These are phyloP conservation scores for Urocyon cinereoargenteus DNA, from an alignment of 2,797 vertebrate species.

Conservation along the genomic window DNA sequence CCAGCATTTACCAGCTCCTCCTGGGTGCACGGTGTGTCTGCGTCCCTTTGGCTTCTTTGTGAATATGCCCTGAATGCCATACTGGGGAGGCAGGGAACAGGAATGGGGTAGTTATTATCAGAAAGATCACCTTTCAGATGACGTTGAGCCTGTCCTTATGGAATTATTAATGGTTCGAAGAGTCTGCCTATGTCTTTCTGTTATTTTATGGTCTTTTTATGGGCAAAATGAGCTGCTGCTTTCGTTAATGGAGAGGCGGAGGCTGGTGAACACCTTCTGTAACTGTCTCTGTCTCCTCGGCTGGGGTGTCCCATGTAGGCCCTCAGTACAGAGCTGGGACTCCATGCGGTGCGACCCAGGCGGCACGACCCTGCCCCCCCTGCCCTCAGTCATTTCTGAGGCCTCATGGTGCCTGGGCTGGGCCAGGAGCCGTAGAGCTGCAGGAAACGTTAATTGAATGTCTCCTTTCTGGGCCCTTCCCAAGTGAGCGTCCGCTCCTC, in stretches of 20 bases:
- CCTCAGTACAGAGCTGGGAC: accelerated
- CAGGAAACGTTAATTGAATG: constrained; percentile 28
- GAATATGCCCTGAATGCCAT: accelerated
- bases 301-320: accelerated
- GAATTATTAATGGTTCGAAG: accelerated
- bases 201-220: accelerated
- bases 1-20: accelerated
- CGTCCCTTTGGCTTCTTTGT: too few species aligned
- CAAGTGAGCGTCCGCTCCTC: background rate
- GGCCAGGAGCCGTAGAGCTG: background rate
- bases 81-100: accelerated
- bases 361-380: accelerated
- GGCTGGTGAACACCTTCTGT: background rate
- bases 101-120: accelerated
- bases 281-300: background rate
- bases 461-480: constrained; percentile 57
- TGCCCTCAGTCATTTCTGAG: background rate
- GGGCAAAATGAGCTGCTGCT: background rate
- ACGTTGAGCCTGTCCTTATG: accelerated
- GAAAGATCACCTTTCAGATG: accelerated
- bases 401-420: accelerated
- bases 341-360: background rate
- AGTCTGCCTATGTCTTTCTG: background rate
- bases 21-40: too few species aligned
- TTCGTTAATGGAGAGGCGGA: background rate